Base-by-base conservation (phyloP, 1,140 invertebrate species). In the Belonocnema kinseyi region DNA sequence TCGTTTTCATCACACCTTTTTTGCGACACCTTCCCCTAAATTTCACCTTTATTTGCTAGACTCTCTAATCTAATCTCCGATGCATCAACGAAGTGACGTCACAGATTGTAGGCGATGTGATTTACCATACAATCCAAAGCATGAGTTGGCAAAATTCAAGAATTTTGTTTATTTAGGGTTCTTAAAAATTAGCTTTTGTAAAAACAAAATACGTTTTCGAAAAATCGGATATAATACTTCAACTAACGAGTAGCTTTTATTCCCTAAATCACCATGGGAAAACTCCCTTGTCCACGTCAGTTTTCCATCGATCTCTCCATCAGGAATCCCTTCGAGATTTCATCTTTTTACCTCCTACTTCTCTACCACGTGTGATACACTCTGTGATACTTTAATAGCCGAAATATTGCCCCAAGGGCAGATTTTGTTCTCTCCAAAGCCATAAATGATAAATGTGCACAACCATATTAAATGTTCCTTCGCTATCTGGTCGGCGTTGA, bases 341-440 rank as follows among this genome's bases (percentile, higher is more conserved):
- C 61, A 46, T 66, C 61, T 33, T 73, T 56, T 73, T 70, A 66
- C 50, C 75, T 51, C 58, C 5, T 61, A 74, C 56, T 74, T 74
- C 50, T 73, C 77, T 75, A 75, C 79, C 75, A 54, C 50, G 77
- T 74, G 61, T 73, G 74, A 77, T 82, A 78, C 56, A 74, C 58
- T 73, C 77, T 73, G 70, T 58, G 74, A 77, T 77, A 87, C 76
- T 82, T 86, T 89, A 86, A 89, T 88, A 87, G 84, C 82, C 85
- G 85, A 87, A 88, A 87, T 86, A 88, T 87, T 85, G 88, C 82
- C 88, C 86, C 87, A 74, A 85, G 87, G 86, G 88, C 83, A 86
- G 81, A 88, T 88, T 89, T 87, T 86, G 85, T 87, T 88, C 85
- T 81, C 77, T 75, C 84, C 76, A 79, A 86, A 85, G 74, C 81